These are phyloP conservation scores for Gnatocerus cornutus DNA, from an alignment of 2,888 invertebrate genomes.

Conservation along the genomic window DNA sequence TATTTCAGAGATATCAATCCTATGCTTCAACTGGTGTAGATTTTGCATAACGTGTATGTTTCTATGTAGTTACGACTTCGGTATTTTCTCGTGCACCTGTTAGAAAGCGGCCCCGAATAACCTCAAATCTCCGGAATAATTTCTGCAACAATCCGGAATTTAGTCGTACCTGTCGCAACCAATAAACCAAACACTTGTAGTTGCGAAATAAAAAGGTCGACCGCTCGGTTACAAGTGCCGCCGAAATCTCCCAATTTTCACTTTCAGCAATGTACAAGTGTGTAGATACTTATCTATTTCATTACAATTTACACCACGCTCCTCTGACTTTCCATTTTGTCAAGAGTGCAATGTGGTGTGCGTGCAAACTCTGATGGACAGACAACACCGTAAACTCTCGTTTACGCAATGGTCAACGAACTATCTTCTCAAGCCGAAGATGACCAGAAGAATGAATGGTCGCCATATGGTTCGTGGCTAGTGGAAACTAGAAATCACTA, in stretches of 20 bases:
- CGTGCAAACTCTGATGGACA: neutral
- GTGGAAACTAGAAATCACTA: neutral
- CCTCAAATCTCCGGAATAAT: conserved; percentile 4
- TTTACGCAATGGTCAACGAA: conserved; percentile 46
- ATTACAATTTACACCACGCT: conserved; percentile 1
- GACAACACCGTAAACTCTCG: conserved; percentile 19
- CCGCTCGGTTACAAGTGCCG: neutral
- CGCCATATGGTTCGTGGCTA: conserved; percentile 15
- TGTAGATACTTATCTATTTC: neutral
- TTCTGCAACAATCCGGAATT: neutral
- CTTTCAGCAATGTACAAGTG: neutral
- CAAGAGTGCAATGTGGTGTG: conserved; percentile 5
- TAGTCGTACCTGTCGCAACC: neutral
- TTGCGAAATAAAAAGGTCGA: neutral
- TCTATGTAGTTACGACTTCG: neutral
- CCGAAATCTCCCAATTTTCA: neutral
- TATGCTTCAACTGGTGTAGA: too few species aligned
- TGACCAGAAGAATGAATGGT: neutral
- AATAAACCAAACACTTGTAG: neutral
- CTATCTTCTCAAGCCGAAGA: conserved; percentile 1
- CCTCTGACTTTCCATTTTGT: conserved; percentile 5
- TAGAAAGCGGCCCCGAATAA: conserved; percentile 12
- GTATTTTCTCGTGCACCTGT: neutral
- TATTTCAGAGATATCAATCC: too few species aligned
- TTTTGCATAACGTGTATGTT: too few species aligned